A percentile compares a stretch with the other conserved stretches of the same genome.
phyloP scores from a whole-genome alignment of 2,888 invertebrate species.

The Marronus borbonicus region DNA sequence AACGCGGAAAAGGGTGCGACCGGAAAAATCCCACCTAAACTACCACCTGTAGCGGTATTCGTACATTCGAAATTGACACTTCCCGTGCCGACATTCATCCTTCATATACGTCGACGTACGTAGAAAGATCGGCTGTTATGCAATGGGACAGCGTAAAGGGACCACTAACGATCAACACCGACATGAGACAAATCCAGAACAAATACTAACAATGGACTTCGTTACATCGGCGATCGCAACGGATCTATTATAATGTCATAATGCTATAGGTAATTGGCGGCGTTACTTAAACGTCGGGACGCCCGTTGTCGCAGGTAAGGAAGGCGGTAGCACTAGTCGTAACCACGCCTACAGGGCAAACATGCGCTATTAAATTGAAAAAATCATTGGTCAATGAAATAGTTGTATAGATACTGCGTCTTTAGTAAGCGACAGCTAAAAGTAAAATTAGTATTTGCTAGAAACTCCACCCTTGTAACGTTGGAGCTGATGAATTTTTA shows the following conservation, averaged over 20 bases:
- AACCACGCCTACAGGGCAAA: constrained; percentile 61
- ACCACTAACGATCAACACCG: constrained; percentile 38
- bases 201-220: constrained; percentile 51
- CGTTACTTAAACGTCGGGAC: constrained; percentile 65
- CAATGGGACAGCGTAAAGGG: neutral
- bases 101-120: constrained; percentile 11
- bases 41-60: constrained; percentile 60
- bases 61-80: constrained; percentile 61
- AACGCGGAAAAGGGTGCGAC: constrained; percentile 76
- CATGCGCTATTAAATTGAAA: constrained; percentile 61
- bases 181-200: constrained; percentile 44
- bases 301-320: constrained; percentile 48
- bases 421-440: constrained; percentile 3
- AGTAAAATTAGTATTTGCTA: constrained; percentile 44
- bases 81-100: constrained; percentile 57
- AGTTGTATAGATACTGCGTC: constrained; percentile 8
- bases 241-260: constrained; percentile 44
- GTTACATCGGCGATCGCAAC: constrained; percentile 40
- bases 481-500: constrained; percentile 58
- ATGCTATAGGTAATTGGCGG: constrained; percentile 52
- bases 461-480: constrained; percentile 61
- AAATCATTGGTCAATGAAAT: constrained; percentile 58
- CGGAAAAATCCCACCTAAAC: constrained; percentile 62
- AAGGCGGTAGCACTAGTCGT: constrained; percentile 61
- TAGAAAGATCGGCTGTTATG: neutral